A percentile compares a stretch with the other conserved stretches of the same genome.
Evolutionary conservation across 1,140 invertebrate genomes (phyloP).

Genomic region (Calliphora vicina): DNA sequence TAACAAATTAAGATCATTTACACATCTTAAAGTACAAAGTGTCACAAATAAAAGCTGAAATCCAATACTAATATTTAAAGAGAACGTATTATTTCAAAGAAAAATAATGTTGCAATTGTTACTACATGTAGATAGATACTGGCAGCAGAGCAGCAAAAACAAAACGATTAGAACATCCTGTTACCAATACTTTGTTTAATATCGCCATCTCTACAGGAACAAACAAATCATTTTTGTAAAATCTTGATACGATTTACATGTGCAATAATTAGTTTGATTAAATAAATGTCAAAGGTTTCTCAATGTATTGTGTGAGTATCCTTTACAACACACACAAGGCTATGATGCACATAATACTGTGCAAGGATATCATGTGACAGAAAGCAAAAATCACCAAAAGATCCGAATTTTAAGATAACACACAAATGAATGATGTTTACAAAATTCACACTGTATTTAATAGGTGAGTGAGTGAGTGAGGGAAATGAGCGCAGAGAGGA

Average conservation of each 20-base stretch:
- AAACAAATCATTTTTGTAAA: background rate
- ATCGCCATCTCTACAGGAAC: background rate
- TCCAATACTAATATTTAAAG: too few relatives aligned
- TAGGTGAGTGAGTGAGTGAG: background rate
- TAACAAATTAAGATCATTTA: too few relatives aligned
- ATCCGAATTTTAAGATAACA: slow-evolving; percentile 21
- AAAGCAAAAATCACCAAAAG: slow-evolving; percentile 25
- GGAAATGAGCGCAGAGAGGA: background rate
- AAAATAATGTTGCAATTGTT: background rate
- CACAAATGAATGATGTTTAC: background rate
- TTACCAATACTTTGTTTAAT: background rate
- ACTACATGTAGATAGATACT: too few relatives aligned
- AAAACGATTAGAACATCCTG: background rate
- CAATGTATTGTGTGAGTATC: background rate
- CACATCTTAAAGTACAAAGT: too few relatives aligned
- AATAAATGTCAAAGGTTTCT: slow-evolving; percentile 16
- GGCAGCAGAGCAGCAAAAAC: too few relatives aligned
- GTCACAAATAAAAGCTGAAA: too few relatives aligned
- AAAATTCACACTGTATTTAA: slow-evolving; percentile 4
- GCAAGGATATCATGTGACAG: slow-evolving; percentile 13
- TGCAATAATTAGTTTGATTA: slow-evolving; percentile 21
- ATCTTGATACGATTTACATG: slow-evolving; percentile 18
- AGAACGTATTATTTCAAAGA: background rate
- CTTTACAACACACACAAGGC: background rate
- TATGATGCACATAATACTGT: background rate